phyloP scores from a whole-genome alignment of 2,797 vertebrate genomes.

The Pitangus sulphuratus region DNA sequence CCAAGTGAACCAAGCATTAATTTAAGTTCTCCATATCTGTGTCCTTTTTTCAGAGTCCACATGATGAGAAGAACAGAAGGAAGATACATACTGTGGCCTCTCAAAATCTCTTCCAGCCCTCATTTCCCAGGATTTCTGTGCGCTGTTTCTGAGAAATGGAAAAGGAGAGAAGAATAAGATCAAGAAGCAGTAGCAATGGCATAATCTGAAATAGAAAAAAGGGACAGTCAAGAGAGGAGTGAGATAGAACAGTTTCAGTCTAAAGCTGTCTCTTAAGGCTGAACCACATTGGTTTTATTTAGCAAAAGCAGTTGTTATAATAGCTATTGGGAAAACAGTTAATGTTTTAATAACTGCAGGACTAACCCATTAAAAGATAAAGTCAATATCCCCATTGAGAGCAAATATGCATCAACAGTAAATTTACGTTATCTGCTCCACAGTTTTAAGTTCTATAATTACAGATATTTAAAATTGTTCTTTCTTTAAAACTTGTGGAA shows the following conservation, averaged over 20 bases:
- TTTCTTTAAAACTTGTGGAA: neutral
- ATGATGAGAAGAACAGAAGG: neutral
- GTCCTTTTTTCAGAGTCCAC: neutral
- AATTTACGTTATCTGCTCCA: neutral
- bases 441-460: neutral
- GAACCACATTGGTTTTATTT: neutral
- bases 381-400: neutral
- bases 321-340: neutral
- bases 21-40: neutral
- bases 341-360: constrained; percentile 25
- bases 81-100: neutral
- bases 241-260: neutral
- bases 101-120: neutral
- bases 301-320: neutral
- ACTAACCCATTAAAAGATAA: neutral
- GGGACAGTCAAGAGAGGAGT: neutral
- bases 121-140: neutral
- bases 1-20: neutral
- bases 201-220: neutral
- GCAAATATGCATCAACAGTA: neutral
- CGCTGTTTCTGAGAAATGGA: neutral
- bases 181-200: neutral
- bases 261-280: neutral
- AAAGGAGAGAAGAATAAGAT: neutral
- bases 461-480: neutral